Evolutionary conservation across 53 echinoderm and acorn worm species (phyloP), one percentile per base, ranked within the genome.

Genomic region (Pentamera pediparva): DNA sequence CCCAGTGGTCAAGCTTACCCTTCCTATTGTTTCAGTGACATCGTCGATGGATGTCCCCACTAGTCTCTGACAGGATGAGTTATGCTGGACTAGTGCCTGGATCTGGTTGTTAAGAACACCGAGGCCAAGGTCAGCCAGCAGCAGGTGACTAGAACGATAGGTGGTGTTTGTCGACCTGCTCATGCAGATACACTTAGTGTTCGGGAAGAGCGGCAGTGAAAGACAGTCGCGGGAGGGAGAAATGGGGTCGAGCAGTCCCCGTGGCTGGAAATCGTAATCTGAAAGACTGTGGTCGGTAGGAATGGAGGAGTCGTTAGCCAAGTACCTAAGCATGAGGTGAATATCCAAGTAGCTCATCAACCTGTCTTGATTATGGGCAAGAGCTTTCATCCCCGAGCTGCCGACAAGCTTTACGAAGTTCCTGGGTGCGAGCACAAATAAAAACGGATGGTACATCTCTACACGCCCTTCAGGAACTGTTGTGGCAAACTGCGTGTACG

Each of bases 151-250:
- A 4, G 56, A 69, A 33, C 83, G 81, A 31, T 74, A 89, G 26
- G 67, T 67, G 15, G 22, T 41, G 29, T 67, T 67, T 29, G 29
- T 25, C 15, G 67, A 6, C 3, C 10, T 1, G 28, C 75, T 75
- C 43, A 82, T 57, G 53, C 93, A 92, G 29, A 92, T 89, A 50
- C 93, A 92, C 39, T 86, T 55, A 49, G 89, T 92, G 48, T 89
- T 89, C 51, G 86, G 76, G 34, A 89, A 83, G 32, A 83, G 53
- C 2, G 89, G 93, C 27, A 92, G 65, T 28, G 83, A 80, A 27
- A 77, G 77, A 76, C 93, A 92, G 7, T 83, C 81, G 36, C 93
- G 83, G 63, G 83, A 76, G 6, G 58, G 62, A 6, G 86, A 76
- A 20, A 89, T 55, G 1, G 52, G 41, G 0, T 56, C 58, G 19